Percentiles rank a stretch among this genome's conserved stretches.
These are phyloP conservation scores for Chrosomus eos DNA, from an alignment of 2,797 vertebrate species.

Conservation along the genomic window DNA sequence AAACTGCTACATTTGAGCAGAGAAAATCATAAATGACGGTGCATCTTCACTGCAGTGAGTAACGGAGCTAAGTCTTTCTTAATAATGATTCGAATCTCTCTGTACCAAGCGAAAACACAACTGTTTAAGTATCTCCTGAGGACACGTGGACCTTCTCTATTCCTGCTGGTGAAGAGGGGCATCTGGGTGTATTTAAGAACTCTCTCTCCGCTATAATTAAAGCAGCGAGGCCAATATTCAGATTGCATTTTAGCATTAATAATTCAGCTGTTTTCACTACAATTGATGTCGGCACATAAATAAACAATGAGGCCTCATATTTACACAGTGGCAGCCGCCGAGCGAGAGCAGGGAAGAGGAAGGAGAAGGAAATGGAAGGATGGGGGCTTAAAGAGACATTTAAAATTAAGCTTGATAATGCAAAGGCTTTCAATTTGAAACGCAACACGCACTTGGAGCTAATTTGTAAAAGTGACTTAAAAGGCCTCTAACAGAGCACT, in stretches of 20 bases:
- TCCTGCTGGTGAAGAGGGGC: conserved; percentile 60
- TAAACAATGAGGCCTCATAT: conserved; percentile 84
- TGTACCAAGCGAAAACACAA: conserved; percentile 42
- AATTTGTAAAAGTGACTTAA: conserved; percentile 84
- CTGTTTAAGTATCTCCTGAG: conserved; percentile 64
- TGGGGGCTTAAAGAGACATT: conserved; percentile 82
- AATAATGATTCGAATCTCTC: conserved; percentile 27
- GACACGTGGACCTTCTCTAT: conserved; percentile 42
- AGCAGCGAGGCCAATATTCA: conserved; percentile 82
- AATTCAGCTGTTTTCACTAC: conserved; percentile 85
- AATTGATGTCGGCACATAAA: conserved; percentile 83
- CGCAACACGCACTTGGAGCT: conserved; percentile 66
- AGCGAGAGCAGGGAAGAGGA: conserved; percentile 61
- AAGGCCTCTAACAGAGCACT: conserved; percentile 70
- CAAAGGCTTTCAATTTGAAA: conserved; percentile 70
- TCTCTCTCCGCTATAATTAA: conserved; percentile 82
- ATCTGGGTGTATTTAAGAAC: conserved; percentile 80
- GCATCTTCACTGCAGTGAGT: not conserved
- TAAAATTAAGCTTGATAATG: conserved; percentile 85
- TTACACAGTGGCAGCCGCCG: conserved; percentile 71
- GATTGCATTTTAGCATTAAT: conserved; percentile 87
- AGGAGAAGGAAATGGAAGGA: conserved; percentile 41
- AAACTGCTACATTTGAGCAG: not conserved
- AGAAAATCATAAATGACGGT: not conserved
- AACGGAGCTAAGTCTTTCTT: conserved; percentile 3